Percentiles rank a stretch among this genome's conserved stretches.
Evolutionary conservation across 1,140 invertebrate genomes (phyloP).

Genomic region (Drosophila repleta): DNA sequence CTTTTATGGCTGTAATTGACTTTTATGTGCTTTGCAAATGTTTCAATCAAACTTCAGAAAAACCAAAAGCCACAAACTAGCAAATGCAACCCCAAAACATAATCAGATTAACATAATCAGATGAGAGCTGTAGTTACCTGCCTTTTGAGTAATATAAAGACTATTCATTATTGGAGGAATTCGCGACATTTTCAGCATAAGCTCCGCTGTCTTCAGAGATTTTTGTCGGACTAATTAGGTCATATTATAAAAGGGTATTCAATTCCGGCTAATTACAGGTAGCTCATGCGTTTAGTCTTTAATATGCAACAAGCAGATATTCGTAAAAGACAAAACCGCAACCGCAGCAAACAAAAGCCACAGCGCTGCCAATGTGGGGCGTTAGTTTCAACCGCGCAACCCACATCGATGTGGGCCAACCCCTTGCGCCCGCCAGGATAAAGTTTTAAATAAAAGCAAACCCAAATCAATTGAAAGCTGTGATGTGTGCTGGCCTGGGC

Average conservation of each 20-base stretch:
- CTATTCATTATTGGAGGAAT: too few relatives aligned
- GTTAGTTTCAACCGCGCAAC: neutral
- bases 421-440: neutral
- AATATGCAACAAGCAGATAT: slow-evolving; percentile 28
- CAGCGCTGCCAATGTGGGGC: slow-evolving; percentile 16
- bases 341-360: slow-evolving; percentile 33
- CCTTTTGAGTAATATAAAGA: too few relatives aligned
- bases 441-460: slow-evolving; percentile 24
- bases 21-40: slow-evolving; percentile 63
- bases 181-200: too few relatives aligned
- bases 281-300: neutral
- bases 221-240: neutral
- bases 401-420: neutral
- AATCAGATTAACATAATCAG: too few relatives aligned
- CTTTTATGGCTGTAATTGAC: slow-evolving; percentile 62
- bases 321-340: slow-evolving; percentile 32
- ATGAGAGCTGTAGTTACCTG: too few relatives aligned
- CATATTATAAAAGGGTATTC: slow-evolving; percentile 7
- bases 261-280: neutral
- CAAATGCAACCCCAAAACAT: neutral
- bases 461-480: slow-evolving; percentile 24
- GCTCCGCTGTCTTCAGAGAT: too few relatives aligned
- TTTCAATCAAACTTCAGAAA: slow-evolving; percentile 61
- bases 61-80: slow-evolving; percentile 4
- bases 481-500: too few relatives aligned